Conservation (phyloP, 2,113 vertebrate species). For the Taurulus bubalis region DNA sequence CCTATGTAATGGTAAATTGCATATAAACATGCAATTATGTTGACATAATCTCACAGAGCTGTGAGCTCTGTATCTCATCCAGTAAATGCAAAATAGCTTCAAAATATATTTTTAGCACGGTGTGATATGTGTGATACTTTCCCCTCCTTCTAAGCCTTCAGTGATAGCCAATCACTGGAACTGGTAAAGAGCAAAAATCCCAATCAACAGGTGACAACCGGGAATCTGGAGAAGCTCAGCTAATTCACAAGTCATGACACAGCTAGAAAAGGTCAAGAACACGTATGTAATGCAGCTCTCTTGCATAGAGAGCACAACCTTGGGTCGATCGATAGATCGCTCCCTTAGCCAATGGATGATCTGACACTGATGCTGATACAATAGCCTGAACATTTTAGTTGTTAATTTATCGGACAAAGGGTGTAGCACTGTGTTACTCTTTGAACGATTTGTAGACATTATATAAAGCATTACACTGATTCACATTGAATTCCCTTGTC, state of each 20-base stretch:
- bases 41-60: neutral
- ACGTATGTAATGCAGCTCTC: conserved; percentile 52
- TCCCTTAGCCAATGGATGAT: neutral
- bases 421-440: neutral
- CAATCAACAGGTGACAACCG: conserved; percentile 17
- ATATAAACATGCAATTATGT: neutral
- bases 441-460: neutral
- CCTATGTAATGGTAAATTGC: neutral
- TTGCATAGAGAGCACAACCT: conserved; percentile 42
- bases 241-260: conserved; percentile 45
- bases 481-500: neutral
- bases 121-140: neutral
- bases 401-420: neutral
- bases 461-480: neutral
- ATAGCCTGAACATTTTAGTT: neutral
- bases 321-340: conserved; percentile 12
- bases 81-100: neutral
- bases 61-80: neutral
- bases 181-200: conserved; percentile 3
- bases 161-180: neutral
- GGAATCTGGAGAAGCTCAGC: neutral
- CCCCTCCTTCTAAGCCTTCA: neutral
- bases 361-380: conserved; percentile 5
- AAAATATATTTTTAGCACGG: neutral
- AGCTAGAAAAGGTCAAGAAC: conserved; percentile 61